phyloP scores from a whole-genome alignment of 2,797 vertebrate genomes.

The Hydrophis major region DNA sequence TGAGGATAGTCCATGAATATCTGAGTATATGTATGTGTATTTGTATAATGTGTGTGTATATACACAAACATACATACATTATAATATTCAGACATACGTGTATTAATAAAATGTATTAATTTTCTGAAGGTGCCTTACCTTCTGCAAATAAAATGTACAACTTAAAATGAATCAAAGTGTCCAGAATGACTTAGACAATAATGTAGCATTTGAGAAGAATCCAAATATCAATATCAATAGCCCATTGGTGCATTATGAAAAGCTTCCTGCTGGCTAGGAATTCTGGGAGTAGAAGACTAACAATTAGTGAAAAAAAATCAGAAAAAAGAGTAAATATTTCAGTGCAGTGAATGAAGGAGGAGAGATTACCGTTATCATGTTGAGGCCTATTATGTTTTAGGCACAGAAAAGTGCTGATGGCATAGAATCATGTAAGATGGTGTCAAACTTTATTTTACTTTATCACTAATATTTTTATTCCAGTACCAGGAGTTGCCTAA shows the following conservation, averaged over 20 bases:
- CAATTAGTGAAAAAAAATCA: background rate
- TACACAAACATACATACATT: background rate
- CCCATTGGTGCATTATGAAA: conserved; percentile 40
- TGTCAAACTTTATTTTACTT: background rate
- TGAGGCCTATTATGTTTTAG: background rate
- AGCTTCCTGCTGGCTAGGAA: background rate
- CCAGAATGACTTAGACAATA: conserved; percentile 35
- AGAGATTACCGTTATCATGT: background rate
- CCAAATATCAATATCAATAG: conserved; percentile 12
- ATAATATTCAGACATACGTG: conserved; percentile 38
- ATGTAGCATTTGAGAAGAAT: conserved; percentile 30
- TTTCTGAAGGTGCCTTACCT: conserved; percentile 55
- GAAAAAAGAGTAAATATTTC: background rate
- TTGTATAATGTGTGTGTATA: background rate
- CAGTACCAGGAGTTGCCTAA: background rate
- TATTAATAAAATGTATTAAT: conserved; percentile 65
- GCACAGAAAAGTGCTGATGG: background rate
- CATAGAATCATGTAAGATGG: background rate
- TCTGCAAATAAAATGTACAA: conserved; percentile 60
- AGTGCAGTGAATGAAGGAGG: background rate
- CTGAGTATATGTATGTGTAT: conserved; percentile 50
- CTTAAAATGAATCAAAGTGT: conserved; percentile 66
- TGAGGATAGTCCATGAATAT: conserved; percentile 50
- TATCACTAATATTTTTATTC: background rate
- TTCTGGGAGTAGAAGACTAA: background rate